A percentile compares a stretch with the other conserved stretches of the same genome.
phyloP scores from a whole-genome alignment of 1,140 invertebrate genomes.

The Drosophila paulistorum region DNA sequence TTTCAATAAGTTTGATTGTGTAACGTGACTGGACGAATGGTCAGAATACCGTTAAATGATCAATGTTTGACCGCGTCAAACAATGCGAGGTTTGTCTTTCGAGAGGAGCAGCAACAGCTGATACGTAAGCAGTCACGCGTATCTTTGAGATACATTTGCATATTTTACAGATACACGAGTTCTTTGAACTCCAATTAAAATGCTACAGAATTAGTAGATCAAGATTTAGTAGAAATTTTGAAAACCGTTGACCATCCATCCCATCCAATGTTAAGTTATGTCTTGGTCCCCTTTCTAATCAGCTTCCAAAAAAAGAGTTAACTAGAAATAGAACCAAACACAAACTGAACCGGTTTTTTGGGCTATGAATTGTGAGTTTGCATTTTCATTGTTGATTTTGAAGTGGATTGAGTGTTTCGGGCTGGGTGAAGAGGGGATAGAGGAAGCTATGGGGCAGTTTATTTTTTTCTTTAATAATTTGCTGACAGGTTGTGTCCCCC shows the following conservation, averaged over 20 bases:
- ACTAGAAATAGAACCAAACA: slow-evolving; percentile 23
- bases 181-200: slow-evolving; percentile 66
- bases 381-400: slow-evolving; percentile 3
- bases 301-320: slow-evolving; percentile 8
- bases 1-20: slow-evolving; percentile 73
- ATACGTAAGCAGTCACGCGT: slow-evolving; percentile 59
- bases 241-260: slow-evolving; percentile 36
- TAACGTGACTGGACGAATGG: slow-evolving; percentile 31
- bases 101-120: slow-evolving; percentile 13
- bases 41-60: slow-evolving; percentile 64
- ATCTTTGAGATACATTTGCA: slow-evolving; percentile 76
- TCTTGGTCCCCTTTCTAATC: slow-evolving; percentile 33
- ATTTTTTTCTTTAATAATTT: slow-evolving; percentile 35
- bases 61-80: slow-evolving; percentile 31
- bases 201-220: slow-evolving; percentile 4
- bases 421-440: background rate
- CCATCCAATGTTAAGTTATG: background rate
- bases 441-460: background rate
- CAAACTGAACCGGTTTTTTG: slow-evolving; percentile 56
- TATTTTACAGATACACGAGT: slow-evolving; percentile 52
- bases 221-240: background rate
- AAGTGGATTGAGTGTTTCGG: background rate
- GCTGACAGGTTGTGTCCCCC: slow-evolving; percentile 37
- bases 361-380: slow-evolving; percentile 16
- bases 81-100: slow-evolving; percentile 49